A percentile compares a stretch with the other conserved stretches of the same genome.
Conservation (phyloP, 2,113 vertebrate genomes). For the Tyto alba region DNA sequence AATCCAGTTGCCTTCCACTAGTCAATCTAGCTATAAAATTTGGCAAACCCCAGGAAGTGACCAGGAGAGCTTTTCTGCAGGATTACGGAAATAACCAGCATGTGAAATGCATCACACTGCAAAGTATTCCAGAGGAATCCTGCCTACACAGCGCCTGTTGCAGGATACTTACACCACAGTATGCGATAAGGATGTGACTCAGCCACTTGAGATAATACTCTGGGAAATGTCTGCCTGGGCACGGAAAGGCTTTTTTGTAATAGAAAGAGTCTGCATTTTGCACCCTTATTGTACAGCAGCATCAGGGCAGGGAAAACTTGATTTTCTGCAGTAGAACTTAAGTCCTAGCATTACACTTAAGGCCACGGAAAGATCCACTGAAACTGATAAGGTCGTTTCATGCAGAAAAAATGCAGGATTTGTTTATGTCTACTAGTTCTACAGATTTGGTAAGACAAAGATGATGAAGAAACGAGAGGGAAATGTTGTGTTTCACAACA, state of each 20-base stretch:
- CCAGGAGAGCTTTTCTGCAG: background rate
- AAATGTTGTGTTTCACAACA: background rate
- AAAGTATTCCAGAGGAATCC: background rate
- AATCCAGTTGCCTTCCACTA: background rate
- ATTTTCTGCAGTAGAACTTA: background rate
- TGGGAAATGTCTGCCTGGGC: background rate
- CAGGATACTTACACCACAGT: background rate
- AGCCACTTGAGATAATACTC: background rate
- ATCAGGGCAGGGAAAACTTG: background rate
- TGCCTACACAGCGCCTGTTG: background rate
- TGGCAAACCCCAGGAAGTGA: fast-evolving
- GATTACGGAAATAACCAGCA: background rate
- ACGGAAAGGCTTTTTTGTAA: background rate
- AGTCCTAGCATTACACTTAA: background rate
- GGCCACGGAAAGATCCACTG: background rate
- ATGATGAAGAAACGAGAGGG: background rate
- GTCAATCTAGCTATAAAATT: background rate
- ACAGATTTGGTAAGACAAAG: background rate
- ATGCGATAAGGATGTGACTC: background rate
- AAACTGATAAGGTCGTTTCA: background rate
- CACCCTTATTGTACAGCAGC: background rate
- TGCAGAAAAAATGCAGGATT: background rate
- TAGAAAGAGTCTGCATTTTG: background rate
- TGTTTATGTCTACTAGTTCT: background rate
- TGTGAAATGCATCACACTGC: fast-evolving